Evolutionary conservation across 1,140 invertebrate genomes (phyloP).

Genomic region (Drosophila repleta): DNA sequence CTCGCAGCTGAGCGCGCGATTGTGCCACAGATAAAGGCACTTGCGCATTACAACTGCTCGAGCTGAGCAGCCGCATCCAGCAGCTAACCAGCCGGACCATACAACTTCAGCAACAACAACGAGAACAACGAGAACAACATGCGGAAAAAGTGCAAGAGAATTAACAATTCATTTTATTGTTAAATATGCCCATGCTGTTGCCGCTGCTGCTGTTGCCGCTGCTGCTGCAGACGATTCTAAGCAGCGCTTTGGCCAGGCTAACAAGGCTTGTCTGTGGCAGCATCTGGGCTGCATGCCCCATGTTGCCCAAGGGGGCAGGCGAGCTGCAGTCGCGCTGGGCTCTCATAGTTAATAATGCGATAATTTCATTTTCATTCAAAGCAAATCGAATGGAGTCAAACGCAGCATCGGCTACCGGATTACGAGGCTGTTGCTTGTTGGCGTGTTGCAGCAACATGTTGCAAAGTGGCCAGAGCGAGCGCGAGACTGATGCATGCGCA

Average conservation of each 20-base stretch:
- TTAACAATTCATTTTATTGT: slow-evolving; percentile 83
- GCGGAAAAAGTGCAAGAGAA: slow-evolving; percentile 71
- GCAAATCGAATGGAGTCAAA: slow-evolving; percentile 68
- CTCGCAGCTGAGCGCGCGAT: slow-evolving; percentile 51
- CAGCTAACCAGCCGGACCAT: slow-evolving; percentile 21
- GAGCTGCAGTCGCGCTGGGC: slow-evolving; percentile 5
- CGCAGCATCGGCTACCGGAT: slow-evolving; percentile 61
- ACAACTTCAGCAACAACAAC: slow-evolving; percentile 28
- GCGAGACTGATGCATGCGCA: slow-evolving; percentile 66
- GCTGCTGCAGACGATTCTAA: slow-evolving; percentile 33
- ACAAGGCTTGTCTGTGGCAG: slow-evolving; percentile 62
- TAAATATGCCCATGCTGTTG: slow-evolving; percentile 55
- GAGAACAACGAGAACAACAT: slow-evolving; percentile 19
- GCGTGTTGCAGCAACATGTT: slow-evolving; percentile 80
- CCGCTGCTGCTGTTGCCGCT: too few relatives aligned
- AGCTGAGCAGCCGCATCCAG: slow-evolving; percentile 33
- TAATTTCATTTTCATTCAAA: slow-evolving; percentile 82
- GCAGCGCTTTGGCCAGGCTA: slow-evolving; percentile 51
- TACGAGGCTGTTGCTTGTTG: slow-evolving; percentile 51
- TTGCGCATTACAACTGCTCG: slow-evolving; percentile 72
- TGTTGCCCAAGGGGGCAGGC: slow-evolving; percentile 4
- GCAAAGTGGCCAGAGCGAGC: slow-evolving; percentile 18
- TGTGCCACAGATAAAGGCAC: slow-evolving; percentile 79
- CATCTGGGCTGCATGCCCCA: slow-evolving; percentile 8
- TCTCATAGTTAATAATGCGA: slow-evolving; percentile 81